A percentile compares a stretch with the other conserved stretches of the same genome.
Evolutionary conservation across 92 coral and sea anemone genomes (phyloP).

Genomic region (Siderastrea siderea): DNA sequence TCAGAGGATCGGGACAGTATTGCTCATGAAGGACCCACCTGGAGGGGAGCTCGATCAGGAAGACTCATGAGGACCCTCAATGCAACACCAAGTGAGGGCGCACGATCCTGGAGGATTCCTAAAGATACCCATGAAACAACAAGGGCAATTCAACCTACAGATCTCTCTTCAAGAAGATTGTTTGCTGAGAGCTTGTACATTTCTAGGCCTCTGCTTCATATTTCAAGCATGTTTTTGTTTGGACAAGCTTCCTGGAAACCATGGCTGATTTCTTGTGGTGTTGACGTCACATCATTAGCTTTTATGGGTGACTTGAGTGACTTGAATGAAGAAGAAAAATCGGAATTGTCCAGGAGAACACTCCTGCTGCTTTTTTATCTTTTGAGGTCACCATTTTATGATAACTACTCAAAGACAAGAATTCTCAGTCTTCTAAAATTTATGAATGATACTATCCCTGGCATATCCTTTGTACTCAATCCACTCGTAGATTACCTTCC

Average conservation of each 20-base stretch:
- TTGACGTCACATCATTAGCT: constrained; percentile 84
- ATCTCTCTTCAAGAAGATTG: constrained; percentile 70
- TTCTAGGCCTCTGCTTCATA: constrained; percentile 90
- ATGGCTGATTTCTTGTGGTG: constrained; percentile 88
- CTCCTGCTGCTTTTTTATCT: constrained; percentile 87
- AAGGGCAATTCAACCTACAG: constrained; percentile 66
- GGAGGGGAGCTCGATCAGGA: constrained; percentile 85
- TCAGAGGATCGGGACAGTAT: background rate
- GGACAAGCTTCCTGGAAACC: constrained; percentile 99
- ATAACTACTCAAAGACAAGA: constrained; percentile 82
- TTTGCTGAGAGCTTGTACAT: constrained; percentile 90
- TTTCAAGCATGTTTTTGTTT: constrained; percentile 92
- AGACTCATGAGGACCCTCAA: constrained; percentile 83
- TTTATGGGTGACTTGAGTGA: constrained; percentile 80
- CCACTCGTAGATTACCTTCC: constrained; percentile 97
- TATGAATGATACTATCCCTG: constrained; percentile 83
- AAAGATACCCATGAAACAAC: constrained; percentile 26
- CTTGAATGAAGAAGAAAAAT: constrained; percentile 81
- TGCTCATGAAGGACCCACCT: constrained; percentile 41
- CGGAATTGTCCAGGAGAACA: constrained; percentile 92
- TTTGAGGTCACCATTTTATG: constrained; percentile 96
- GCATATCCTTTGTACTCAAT: constrained; percentile 75
- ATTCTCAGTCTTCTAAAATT: constrained; percentile 78
- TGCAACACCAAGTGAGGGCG: constrained; percentile 79
- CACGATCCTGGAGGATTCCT: constrained; percentile 93